phyloP scores from a whole-genome alignment of 2,113 vertebrate genomes.

The Upupa epops region DNA sequence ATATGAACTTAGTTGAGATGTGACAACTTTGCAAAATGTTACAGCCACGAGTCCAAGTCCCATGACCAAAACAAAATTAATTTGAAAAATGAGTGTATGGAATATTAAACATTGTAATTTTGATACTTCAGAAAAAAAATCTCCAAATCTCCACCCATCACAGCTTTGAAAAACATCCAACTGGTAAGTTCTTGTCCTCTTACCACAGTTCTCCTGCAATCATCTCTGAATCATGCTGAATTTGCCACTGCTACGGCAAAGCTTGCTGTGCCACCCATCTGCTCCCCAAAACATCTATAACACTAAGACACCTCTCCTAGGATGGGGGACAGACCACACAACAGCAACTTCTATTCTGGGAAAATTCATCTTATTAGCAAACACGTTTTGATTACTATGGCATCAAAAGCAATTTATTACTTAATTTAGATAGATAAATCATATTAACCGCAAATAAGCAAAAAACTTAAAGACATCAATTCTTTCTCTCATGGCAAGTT shows the following conservation, averaged over 20 bases:
- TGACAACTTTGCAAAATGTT: neutral
- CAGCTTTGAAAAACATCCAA: neutral
- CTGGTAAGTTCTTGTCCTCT: neutral
- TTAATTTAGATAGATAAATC: conserved; percentile 16
- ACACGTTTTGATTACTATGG: conserved; percentile 9
- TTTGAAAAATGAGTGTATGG: rapidly evolving
- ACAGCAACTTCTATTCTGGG: neutral
- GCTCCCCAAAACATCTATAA: neutral
- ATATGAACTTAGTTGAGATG: neutral
- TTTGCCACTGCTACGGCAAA: neutral
- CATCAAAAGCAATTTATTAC: conserved; percentile 27
- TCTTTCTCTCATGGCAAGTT: neutral
- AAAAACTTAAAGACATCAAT: neutral
- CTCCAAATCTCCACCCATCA: neutral
- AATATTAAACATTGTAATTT: neutral
- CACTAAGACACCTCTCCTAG: neutral
- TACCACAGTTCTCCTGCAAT: neutral
- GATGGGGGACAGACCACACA: neutral
- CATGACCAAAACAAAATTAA: neutral
- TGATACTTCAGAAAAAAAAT: neutral
- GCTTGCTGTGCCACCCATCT: rapidly evolving
- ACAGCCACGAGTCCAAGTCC: rapidly evolving
- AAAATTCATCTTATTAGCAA: conserved; percentile 8
- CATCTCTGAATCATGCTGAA: neutral
- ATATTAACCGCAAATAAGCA: neutral